These are phyloP conservation scores for Xanthorhoe spadicearia DNA, from an alignment of 2,888 invertebrate species.

Conservation along the genomic window DNA sequence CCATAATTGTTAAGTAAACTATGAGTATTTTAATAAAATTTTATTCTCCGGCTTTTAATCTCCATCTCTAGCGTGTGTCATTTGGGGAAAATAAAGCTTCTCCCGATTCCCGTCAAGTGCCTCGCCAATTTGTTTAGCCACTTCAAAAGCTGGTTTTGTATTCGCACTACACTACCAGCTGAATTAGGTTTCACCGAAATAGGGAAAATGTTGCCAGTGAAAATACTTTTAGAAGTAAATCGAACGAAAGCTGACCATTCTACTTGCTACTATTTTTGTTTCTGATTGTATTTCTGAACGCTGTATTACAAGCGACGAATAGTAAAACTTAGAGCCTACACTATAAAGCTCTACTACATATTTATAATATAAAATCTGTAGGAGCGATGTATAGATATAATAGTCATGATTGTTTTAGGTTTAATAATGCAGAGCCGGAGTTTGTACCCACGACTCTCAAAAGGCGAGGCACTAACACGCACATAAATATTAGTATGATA, in stretches of 20 bases:
- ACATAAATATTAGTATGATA: no score
- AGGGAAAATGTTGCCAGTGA: constrained; percentile 29
- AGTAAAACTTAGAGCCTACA: neutral
- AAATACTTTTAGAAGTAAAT: constrained; percentile 2
- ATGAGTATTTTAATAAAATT: no score
- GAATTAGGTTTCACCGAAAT: constrained; percentile 49
- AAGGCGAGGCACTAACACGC: no score
- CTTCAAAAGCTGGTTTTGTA: constrained; percentile 66
- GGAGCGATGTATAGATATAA: no score
- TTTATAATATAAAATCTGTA: no score
- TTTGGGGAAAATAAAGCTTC: constrained; percentile 69
- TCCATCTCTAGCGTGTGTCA: constrained; percentile 55
- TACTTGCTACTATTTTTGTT: neutral
- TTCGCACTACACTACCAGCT: constrained; percentile 42
- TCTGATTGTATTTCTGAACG: neutral
- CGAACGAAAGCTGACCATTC: constrained; percentile 3
- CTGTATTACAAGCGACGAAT: neutral
- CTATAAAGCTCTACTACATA: no score
- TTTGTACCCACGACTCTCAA: no score
- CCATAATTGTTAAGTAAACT: no score
- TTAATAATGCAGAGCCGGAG: no score
- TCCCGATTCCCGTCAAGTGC: constrained; percentile 72
- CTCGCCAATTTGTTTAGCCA: constrained; percentile 72
- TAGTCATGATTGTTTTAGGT: no score
- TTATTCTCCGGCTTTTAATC: constrained; percentile 6